Base-by-base conservation (phyloP, 2,797 vertebrate genomes). In the Heteromormyrus szaboi region DNA sequence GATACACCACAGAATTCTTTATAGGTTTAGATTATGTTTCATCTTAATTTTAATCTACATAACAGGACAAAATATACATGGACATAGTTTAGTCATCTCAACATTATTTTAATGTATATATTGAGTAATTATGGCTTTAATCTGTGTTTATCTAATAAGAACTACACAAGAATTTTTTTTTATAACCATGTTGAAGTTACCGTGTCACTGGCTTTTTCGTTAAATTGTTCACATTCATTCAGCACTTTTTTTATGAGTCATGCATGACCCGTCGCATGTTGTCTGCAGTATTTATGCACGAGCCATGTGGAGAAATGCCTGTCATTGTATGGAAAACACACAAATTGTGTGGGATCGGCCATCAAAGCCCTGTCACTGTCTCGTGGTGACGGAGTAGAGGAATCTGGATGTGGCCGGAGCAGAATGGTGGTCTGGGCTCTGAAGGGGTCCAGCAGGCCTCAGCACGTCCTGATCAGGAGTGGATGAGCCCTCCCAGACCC, bases 401-500 rank as follows among this genome's bases (percentile, higher is more conserved):
- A 86, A 7, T 56, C 29, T 2, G 51, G 50, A 86, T 22, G 14
- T 54, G 8, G 50, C 11, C 22, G 5, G 19, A 44, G 44, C 37
- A 12, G 79, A 33, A 53, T 37, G 22, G 51, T 56, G 85, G 11
- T 37, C 14, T 8, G 14, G 83, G 51, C 17, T 41, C 12, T 54
- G 51, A 37, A 86, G 29, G 29, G 51, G 85, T 56, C 25, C 68
- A n/a, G 68, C 86, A 65, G 87, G 53, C 44, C 86, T 41, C 44
- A 87, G 87, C 76, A 29, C 76, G 81, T 89, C 56, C 89, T 54
- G 51, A 33, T 62, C 25, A 9, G 44, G 44, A 65, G 87, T 54
- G 85, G 84, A 3, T 2, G 19, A 44, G n/a, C 5, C 44, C 59
- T 86, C 33, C 51, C 48, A 88, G 53, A 50, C 72, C 25, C 22